Evolutionary conservation across 2,797 vertebrate species (phyloP), one percentile per base, ranked within the genome.

Genomic region (Hemibagrus guttatus): DNA sequence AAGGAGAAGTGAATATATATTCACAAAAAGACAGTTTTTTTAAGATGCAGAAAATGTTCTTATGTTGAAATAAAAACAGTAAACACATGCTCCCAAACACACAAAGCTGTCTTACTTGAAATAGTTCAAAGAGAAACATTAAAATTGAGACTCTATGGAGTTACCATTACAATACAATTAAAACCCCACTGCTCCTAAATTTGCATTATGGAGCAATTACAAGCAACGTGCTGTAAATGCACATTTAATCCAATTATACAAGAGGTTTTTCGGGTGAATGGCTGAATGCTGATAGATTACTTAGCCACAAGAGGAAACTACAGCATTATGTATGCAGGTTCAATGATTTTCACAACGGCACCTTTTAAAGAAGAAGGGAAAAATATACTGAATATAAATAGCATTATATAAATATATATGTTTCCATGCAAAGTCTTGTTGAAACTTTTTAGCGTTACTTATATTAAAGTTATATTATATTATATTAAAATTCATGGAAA

Each of bases 161-260:
- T 84, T 89, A 69, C 89, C 89, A 83, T 88, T 87, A 87, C 89
- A 87, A 84, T 83, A 84, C 9, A 83, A 88, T 91, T 88, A 88
- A 90, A 87, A 92, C 89, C 90, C 88, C 85, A 86, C 83, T 83
- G 89, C 76, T 3, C 23, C 87, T 81, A 56, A 86, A 85, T 35
- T 17, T 83, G 87, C 89, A 85, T 79, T 82, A 56, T 76, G 81
- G 69, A 85, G 87, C 88, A 92, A 91, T 93, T 93, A 91, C 88
- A 90, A 88, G 89, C 83, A 81, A 87, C 89, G 90, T 42, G 89
- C 90, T 92, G 91, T 86, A 83, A 88, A 90, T 90, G 87, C 23
- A 58, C 87, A 89, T 93, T 92, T 90, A 87, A 69, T 91, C 90
- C 88, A 74, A 91, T 92, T 91, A 92, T 4, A 91, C 31, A 87